Base-by-base conservation (phyloP, 1,140 invertebrate genomes). In the Megathymus violae region DNA sequence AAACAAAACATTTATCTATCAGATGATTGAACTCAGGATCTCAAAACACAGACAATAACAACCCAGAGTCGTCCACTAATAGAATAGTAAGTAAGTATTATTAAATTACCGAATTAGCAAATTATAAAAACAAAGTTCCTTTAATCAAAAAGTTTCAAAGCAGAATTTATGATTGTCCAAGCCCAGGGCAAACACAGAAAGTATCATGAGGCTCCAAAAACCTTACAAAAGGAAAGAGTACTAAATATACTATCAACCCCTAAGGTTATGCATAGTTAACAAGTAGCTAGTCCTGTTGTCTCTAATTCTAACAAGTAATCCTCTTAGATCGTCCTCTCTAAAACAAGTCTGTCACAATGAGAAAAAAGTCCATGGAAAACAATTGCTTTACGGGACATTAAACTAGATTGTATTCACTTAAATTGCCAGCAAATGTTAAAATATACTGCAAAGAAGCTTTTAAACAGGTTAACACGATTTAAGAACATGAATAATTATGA, bases 291-390 rank as follows among this genome's bases (percentile, higher is more conserved):
- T 44, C 14, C 22, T 51, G 34, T 52, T 44, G 0, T 16, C 13
- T 58, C 25, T 58, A 58, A 58, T 44, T 44, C 40, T 34, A 58
- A 31, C 25, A 44, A 58, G 52, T 58, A 58, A 44, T 44, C 52
- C 52, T 44, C 40, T 58, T 58, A 31, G 38, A 31, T 56, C 9
- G 17, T 46, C 43, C 51, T 3, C 10, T 41, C 17, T 56, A 16
- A 56, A 56, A 44, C 40, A 43, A 58, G 22, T 41, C 51, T 58
- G 52, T 31, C 52, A 44, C 22, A 11, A 9, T 56, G 22, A 22
- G 14, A 31, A 58, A 31, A 27, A 22, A 19, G 52, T 10, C 22
- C 14, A 4, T 14, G 16, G 52, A 58, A 54, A 54, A 52, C 7
- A 58, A 44, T 15, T 17, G 13, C 10, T 43, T 11, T 16, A 44